Conservation (phyloP, 2,888 invertebrate genomes). For the Spodoptera littoralis region DNA sequence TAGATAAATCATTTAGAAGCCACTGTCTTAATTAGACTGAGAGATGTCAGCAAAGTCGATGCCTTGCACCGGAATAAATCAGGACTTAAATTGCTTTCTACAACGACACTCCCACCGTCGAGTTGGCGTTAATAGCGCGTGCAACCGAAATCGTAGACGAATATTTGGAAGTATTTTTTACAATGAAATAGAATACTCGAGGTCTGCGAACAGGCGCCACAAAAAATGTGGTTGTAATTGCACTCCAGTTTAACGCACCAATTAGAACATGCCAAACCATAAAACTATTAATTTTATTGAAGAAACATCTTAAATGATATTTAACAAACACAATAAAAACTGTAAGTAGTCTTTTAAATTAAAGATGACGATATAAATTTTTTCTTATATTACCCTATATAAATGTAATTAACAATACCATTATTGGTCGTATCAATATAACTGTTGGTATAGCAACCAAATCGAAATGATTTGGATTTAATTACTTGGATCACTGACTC, state of each 20-base stretch:
- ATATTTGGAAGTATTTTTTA: conserved; percentile 81
- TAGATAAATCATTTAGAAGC: conserved; percentile 78
- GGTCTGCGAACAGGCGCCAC: conserved; percentile 77
- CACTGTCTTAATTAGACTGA: conserved; percentile 82
- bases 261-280: conserved; percentile 69
- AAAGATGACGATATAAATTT: conserved; percentile 65
- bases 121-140: conserved; percentile 87
- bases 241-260: conserved; percentile 68
- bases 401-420: conserved; percentile 76
- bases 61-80: conserved; percentile 82
- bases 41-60: conserved; percentile 81
- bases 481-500: conserved; percentile 79
- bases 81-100: conserved; percentile 85
- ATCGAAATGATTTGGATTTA: conserved; percentile 81
- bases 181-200: conserved; percentile 74
- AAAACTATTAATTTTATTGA: conserved; percentile 64
- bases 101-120: conserved; percentile 85
- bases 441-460: conserved; percentile 73
- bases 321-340: conserved; percentile 63
- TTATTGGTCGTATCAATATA: conserved; percentile 77
- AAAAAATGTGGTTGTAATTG: conserved; percentile 71
- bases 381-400: conserved; percentile 66
- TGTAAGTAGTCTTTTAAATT: conserved; percentile 69
- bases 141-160: conserved; percentile 84
- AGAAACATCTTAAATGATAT: conserved; percentile 65